A percentile compares a stretch with the other conserved stretches of the same genome.
These are phyloP conservation scores for Carollia perspicillata DNA, from an alignment of 2,113 vertebrate species.

Conservation along the genomic window DNA sequence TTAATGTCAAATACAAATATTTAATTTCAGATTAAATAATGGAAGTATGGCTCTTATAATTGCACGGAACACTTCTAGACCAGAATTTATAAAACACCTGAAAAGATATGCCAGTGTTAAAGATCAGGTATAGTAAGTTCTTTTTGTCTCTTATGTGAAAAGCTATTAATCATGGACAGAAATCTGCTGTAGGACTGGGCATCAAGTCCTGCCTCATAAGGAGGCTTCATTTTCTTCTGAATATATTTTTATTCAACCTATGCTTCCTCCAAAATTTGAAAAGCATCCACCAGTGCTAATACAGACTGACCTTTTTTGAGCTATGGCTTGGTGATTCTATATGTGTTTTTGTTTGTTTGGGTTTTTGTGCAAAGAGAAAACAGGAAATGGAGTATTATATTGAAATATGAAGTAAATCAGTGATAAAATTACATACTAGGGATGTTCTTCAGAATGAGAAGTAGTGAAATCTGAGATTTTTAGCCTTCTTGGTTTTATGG, in stretches of 20 bases:
- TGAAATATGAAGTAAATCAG: slow-evolving; percentile 51
- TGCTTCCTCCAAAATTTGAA: slow-evolving; percentile 59
- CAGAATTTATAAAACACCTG: slow-evolving; percentile 95
- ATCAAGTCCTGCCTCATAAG: slow-evolving; percentile 76
- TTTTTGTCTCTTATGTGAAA: slow-evolving; percentile 63
- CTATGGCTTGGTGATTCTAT: slow-evolving; percentile 56
- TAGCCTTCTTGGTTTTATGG: not conserved
- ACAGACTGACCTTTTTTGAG: slow-evolving; percentile 82
- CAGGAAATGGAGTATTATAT: not conserved
- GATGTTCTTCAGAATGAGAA: not conserved
- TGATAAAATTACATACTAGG: not conserved
- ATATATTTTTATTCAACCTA: slow-evolving; percentile 73
- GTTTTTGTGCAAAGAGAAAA: slow-evolving; percentile 20
- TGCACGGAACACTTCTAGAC: slow-evolving; percentile 89
- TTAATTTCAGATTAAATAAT: slow-evolving; percentile 88
- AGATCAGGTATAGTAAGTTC: slow-evolving; percentile 82
- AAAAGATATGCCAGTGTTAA: slow-evolving; percentile 88
- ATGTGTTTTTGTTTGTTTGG: not conserved
- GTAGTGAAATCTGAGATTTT: slow-evolving; percentile 14
- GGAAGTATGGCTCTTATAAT: slow-evolving; percentile 91
- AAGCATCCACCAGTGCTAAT: slow-evolving; percentile 81
- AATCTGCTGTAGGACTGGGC: slow-evolving; percentile 72
- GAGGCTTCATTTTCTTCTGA: slow-evolving; percentile 83
- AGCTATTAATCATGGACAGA: slow-evolving; percentile 64
- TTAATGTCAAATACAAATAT: slow-evolving; percentile 38